Base-by-base conservation (phyloP, 2,888 invertebrate genomes). In the Notodonta dromedarius region DNA sequence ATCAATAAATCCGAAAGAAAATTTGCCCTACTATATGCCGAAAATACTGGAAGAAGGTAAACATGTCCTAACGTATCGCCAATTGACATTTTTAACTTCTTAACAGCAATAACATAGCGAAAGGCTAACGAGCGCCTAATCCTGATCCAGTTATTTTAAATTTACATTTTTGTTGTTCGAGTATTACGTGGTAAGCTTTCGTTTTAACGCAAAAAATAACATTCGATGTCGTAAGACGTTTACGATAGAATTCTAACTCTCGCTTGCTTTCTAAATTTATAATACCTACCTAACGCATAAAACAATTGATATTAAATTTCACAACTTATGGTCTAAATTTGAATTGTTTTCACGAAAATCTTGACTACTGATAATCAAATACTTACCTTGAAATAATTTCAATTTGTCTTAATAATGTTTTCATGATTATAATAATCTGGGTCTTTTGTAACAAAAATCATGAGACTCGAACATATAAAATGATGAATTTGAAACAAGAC, bases 11-110 rank as follows among this genome's bases (percentile, higher is more conserved):
- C 84, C 91, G 85, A 89, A 85, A 77, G 88, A 91, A 89, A 84
- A 80, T 78, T 91, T 89, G 90, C 81, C 82, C 89, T 90, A 88
- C 91, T 91, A 81, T 91, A 91, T 89, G 93, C 88, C 87, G 92
- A 90, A 87, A 84, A 86, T 88, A 85, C 85, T 85, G 80, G 83
- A 87, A 74, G 93, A 93, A 93, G 93, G 93, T 93, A 93, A 92
- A 87, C 69, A 76, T 62, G 78, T 76, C 78, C 74, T 78, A 82
- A 81, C 78, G 82, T 83, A 84, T 76, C 83, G 86, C 82, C 85
- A 80, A 88, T 82, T 89, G 89, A 86, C 85, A 86, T 81, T 84
- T 87, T 84, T 87, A 89, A 87, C 86, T 86, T 79, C 75, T 82
- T 90, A 92, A 91, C 93, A 82, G 84, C 80, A 84, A 91, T 91